Evolutionary conservation across 2,888 invertebrate genomes (phyloP), one percentile per base, ranked within the genome.

Genomic region (Melanostoma scalare): DNA sequence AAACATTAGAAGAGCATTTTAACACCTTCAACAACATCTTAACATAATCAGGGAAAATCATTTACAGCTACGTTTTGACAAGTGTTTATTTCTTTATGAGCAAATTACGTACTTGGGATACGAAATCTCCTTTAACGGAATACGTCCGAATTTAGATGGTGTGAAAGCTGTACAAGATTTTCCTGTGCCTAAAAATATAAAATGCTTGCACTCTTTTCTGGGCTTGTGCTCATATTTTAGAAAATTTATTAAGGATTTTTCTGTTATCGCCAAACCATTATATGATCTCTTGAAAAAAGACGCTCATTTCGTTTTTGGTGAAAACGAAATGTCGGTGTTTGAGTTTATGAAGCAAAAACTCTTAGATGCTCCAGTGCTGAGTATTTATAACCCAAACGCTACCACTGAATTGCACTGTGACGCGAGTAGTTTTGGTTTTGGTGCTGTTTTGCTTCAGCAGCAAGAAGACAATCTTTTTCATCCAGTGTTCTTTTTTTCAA

Each of bases 311-410:
- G 10, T 4, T 6, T 50, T 72, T 61, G 48, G 48, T 8, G 61
- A 20, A 52, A 20, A 52, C 1, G 40, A 72, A 46, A 5, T 33
- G 9, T 6, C 3, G 20, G 48, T 10, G 6, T 50, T 50, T 20
- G 20, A 50, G 6, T 6, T 4, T 6, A 10, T 50, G 6, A 20
- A 50, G 48, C 10, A 30, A 48, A 38, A n/a, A 10, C 35, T 72
- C 4, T 9, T n/a, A 10, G 8, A 8, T 35, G 36, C 50, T 10
- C 72, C 85, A 31, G 75, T 89, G 10, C 74, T 90, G n/a, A 85
- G 86, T 4, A 63, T 89, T 3, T 90, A 60, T 80, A 67, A 74
- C 6, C 87, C 87, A 5, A 30, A 52, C 31, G 10, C 20, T 1
- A 20, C 20, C 20, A 20, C 38, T 42, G 87, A 86, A 48, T 68